A percentile compares a stretch with the other conserved stretches of the same genome.
Evolutionary conservation across 1,140 invertebrate species (phyloP).

Genomic region (Megathymus violae): DNA sequence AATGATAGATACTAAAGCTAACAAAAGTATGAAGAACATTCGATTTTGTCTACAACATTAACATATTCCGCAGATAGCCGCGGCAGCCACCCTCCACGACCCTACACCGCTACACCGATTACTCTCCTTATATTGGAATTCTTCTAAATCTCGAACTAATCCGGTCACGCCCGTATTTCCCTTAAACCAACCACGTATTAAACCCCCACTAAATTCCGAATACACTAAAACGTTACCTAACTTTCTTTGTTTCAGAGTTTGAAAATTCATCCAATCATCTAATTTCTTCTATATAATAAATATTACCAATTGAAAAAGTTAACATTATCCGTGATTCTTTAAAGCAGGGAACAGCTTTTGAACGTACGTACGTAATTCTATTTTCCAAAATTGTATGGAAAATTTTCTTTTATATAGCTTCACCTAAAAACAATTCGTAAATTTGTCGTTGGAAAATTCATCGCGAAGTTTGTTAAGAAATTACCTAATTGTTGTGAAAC

Average conservation of each 20-base stretch:
- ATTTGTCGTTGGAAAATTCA: conserved; percentile 57
- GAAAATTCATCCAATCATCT: too few species aligned
- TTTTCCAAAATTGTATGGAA: too few species aligned
- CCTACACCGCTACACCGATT: conserved; percentile 19
- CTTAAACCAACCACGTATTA: conserved; percentile 30
- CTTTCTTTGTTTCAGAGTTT: too few species aligned
- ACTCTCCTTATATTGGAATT: conserved; percentile 69
- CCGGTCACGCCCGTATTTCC: conserved; percentile 44
- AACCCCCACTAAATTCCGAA: neutral
- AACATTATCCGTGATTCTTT: too few species aligned
- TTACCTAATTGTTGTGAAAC: conserved; percentile 64
- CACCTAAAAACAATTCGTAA: conserved; percentile 34
- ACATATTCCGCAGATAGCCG: conserved; percentile 64
- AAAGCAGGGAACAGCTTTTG: too few species aligned
- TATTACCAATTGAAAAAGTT: too few species aligned
- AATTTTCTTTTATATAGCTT: too few species aligned
- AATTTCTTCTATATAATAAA: too few species aligned
- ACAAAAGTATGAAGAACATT: neutral
- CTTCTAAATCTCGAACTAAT: conserved; percentile 72
- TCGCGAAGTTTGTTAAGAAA: conserved; percentile 59
- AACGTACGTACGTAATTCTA: too few species aligned
- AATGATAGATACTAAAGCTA: neutral
- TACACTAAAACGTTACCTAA: conserved; percentile 19
- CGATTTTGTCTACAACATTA: conserved; percentile 45
- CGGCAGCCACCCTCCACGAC: conserved; percentile 18